phyloP scores from a whole-genome alignment of 2,113 vertebrate genomes.

The Oceanites oceanicus region DNA sequence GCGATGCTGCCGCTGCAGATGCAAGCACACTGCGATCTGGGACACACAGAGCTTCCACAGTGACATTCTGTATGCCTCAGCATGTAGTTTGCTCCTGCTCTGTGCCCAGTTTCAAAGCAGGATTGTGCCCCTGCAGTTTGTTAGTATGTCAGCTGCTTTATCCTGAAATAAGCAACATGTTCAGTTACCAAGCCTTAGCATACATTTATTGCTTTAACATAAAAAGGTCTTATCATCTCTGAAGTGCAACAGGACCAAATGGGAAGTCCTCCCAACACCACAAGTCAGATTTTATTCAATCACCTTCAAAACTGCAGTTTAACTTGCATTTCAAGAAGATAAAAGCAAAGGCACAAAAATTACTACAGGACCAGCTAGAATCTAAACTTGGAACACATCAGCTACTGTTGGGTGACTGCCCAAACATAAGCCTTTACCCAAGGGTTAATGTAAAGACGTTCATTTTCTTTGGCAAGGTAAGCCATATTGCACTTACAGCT shows the following conservation, averaged over 20 bases:
- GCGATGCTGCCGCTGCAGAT: not conserved
- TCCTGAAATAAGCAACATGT: not conserved
- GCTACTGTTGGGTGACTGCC: not conserved
- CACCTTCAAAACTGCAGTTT: not conserved
- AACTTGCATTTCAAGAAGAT: not conserved
- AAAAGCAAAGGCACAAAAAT: not conserved
- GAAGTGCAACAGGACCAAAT: not conserved
- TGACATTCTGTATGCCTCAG: not conserved
- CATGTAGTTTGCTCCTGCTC: not conserved
- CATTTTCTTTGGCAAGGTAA: not conserved
- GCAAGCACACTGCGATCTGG: not conserved
- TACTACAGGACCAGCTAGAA: not conserved
- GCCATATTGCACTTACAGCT: not conserved
- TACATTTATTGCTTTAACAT: not conserved
- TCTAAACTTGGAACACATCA: not conserved
- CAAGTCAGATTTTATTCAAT: not conserved
- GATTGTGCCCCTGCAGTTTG: not conserved
- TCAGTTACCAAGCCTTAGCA: not conserved
- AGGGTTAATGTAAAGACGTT: not conserved
- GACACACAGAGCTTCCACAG: not conserved
- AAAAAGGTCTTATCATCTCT: not conserved
- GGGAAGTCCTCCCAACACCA: not conserved
- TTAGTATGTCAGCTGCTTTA: not conserved
- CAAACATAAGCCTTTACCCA: not conserved
- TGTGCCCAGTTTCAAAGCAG: not conserved